Evolutionary conservation across 2,113 vertebrate species (phyloP).

Genomic region (Dipodomys stephensi): DNA sequence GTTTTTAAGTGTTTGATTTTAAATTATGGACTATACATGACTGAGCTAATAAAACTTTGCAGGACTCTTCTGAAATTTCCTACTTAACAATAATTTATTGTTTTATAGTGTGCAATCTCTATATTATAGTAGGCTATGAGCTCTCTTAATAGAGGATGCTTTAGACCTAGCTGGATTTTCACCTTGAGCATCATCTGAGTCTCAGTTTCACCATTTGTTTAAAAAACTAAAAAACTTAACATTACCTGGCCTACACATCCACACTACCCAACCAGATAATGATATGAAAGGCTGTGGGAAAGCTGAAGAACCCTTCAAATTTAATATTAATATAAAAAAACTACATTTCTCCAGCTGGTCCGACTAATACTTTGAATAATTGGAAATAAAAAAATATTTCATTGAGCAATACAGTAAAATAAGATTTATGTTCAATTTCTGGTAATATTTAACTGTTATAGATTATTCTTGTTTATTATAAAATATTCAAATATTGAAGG

Average conservation of each 20-base stretch:
- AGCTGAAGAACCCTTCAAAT: constrained; percentile 18
- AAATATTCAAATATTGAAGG: constrained; percentile 8
- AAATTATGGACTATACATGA: constrained; percentile 31
- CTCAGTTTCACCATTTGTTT: background rate
- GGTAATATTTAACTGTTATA: background rate
- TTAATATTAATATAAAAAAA: constrained; percentile 42
- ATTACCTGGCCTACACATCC: background rate
- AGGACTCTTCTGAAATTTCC: constrained; percentile 30
- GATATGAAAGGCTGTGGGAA: constrained; percentile 22
- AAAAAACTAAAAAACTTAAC: constrained; percentile 8
- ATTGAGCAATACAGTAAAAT: constrained; percentile 47
- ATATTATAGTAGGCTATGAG: background rate
- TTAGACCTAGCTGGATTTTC: background rate
- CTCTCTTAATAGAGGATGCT: background rate
- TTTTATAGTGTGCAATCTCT: background rate
- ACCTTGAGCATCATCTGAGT: constrained; percentile 10
- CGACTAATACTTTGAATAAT: constrained; percentile 39
- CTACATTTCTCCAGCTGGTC: background rate
- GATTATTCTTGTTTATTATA: background rate
- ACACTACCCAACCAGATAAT: constrained; percentile 25
- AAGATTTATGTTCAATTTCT: constrained; percentile 48
- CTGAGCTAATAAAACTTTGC: constrained; percentile 55
- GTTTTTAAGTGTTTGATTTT: constrained; percentile 49
- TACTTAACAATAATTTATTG: constrained; percentile 34
- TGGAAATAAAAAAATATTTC: constrained; percentile 2